phyloP scores from a whole-genome alignment of 2,888 invertebrate genomes.

The Conomelus anceps region DNA sequence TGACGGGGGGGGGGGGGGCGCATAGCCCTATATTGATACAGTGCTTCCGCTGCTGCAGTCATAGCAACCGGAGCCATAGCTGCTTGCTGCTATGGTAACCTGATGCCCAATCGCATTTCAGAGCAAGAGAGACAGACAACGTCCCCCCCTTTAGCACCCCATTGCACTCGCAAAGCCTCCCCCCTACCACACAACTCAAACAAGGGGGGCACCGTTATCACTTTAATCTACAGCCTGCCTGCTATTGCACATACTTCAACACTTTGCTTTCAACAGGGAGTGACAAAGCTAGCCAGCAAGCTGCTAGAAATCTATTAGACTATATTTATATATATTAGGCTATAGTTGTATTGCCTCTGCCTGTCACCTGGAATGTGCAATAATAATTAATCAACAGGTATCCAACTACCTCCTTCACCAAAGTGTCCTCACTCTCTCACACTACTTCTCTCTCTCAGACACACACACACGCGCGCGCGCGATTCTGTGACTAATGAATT shows the following conservation, averaged over 20 bases:
- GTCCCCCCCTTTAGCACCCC: neutral
- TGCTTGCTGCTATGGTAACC: neutral
- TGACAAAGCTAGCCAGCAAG: too few relatives aligned
- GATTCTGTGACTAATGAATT: too few relatives aligned
- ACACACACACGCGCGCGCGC: too few relatives aligned
- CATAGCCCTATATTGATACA: neutral
- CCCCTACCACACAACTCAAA: too few relatives aligned
- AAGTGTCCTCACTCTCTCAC: neutral
- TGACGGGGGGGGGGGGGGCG: too few relatives aligned
- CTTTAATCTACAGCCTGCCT: neutral
- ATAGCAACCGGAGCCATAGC: neutral
- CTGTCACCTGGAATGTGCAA: neutral
- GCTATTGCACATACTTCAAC: too few relatives aligned
- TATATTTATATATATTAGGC: too few relatives aligned
- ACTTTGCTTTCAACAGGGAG: too few relatives aligned
- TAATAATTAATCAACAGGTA: neutral
- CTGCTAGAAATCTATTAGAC: too few relatives aligned
- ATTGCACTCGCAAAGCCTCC: too few relatives aligned
- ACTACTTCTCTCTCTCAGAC: too few relatives aligned
- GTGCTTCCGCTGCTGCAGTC: neutral
- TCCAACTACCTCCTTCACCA: neutral
- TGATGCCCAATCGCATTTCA: neutral
- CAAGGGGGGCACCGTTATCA: neutral
- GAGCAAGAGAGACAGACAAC: neutral
- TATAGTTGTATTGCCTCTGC: too few relatives aligned